Conservation (phyloP, 2,797 vertebrate genomes). For the Distichodus sexfasciatus region DNA sequence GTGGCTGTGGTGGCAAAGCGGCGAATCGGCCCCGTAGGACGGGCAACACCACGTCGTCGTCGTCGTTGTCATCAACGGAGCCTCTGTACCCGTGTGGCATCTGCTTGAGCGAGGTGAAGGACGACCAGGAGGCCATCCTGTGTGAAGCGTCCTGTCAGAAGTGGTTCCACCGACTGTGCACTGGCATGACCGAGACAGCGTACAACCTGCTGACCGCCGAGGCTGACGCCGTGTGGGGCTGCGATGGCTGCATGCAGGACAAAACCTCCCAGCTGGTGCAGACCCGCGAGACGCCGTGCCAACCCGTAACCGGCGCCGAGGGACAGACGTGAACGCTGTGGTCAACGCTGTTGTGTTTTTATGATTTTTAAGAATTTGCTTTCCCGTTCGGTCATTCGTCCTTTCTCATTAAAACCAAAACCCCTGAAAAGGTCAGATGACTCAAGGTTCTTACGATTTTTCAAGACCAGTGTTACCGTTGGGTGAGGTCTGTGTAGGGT, state of each 20-base stretch:
- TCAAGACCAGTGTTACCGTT: too few species aligned
- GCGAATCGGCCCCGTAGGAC: slow-evolving; percentile 64
- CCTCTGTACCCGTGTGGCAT: slow-evolving; percentile 78
- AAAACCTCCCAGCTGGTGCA: slow-evolving; percentile 76
- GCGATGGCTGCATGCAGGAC: slow-evolving; percentile 81
- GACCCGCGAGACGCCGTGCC: slow-evolving; percentile 62
- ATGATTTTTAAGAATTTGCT: background rate
- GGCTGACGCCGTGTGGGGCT: slow-evolving; percentile 79
- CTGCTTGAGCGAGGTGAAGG: slow-evolving; percentile 79
- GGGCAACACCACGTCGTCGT: slow-evolving; percentile 55
- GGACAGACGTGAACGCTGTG: slow-evolving; percentile 49
- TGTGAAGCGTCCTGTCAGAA: slow-evolving; percentile 85
- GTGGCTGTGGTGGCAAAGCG: slow-evolving; percentile 55
- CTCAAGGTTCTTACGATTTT: too few species aligned
- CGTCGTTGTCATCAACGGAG: slow-evolving; percentile 68
- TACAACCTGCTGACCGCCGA: slow-evolving; percentile 81
- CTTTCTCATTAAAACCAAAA: too few species aligned
- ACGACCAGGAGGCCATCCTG: slow-evolving; percentile 82
- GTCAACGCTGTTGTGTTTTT: background rate
- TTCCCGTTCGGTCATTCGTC: too few species aligned
- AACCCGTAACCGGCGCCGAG: slow-evolving; percentile 56
- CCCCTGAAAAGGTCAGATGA: too few species aligned
- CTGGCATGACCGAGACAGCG: slow-evolving; percentile 83
- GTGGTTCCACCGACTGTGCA: slow-evolving; percentile 84
- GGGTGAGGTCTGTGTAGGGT: too few species aligned